Conservation (phyloP, 2,888 invertebrate genomes). For the Hemicrepidius hirtus region DNA sequence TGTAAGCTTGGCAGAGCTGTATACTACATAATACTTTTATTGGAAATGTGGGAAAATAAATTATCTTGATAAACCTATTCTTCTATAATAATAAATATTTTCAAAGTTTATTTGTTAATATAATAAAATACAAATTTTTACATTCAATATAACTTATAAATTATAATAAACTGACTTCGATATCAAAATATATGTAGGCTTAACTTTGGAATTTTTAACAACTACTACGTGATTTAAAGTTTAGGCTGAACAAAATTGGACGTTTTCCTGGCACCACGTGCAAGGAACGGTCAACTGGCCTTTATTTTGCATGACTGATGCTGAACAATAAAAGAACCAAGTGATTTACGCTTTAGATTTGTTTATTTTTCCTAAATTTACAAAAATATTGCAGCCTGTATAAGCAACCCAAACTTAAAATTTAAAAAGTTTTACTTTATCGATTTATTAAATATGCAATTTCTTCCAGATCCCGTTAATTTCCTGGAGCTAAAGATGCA, state of each 20-base stretch:
- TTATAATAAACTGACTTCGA: no score
- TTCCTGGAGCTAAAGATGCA: not conserved
- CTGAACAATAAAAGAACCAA: constrained; percentile 9
- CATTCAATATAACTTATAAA: not conserved
- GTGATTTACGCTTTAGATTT: constrained; percentile 12
- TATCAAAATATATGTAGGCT: not conserved
- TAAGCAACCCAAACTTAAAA: no score
- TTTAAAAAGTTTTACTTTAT: no score
- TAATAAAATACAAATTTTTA: no score
- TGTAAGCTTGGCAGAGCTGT: no score
- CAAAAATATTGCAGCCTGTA: not conserved
- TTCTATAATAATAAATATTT: no score
- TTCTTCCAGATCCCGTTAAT: not conserved
- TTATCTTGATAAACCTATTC: no score
- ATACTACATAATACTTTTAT: no score
- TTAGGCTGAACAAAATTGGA: constrained; percentile 1
- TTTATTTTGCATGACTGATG: constrained; percentile 23
- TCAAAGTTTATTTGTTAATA: no score
- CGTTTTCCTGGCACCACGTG: constrained; percentile 8
- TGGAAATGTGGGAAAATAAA: no score
- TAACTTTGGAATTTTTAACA: constrained; percentile 21
- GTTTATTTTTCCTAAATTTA: constrained; percentile 10
- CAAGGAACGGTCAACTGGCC: constrained; percentile 14
- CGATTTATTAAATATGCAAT: no score
- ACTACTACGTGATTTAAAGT: constrained; percentile 18